These are phyloP conservation scores for Laupala kohalensis DNA, from an alignment of 1,140 invertebrate genomes.

Conservation along the genomic window DNA sequence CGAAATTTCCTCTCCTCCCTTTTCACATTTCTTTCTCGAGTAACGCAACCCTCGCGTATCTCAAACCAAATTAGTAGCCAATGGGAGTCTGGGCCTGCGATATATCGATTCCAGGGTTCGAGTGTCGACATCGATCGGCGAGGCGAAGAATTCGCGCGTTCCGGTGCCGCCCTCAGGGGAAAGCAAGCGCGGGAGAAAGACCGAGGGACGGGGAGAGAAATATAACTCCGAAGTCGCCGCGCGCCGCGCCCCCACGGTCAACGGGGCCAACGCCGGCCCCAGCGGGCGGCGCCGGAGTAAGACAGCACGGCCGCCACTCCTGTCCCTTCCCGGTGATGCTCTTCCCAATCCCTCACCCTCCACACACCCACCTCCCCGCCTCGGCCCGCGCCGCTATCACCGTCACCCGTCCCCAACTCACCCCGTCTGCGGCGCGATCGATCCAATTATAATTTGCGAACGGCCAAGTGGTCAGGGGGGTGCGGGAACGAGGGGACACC, in stretches of 20 bases:
- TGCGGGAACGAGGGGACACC: not conserved
- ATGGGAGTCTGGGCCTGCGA: not conserved
- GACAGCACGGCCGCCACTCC: not conserved
- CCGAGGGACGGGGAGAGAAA: no score
- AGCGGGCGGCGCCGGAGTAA: not conserved
- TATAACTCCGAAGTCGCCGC: no score
- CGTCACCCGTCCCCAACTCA: no score
- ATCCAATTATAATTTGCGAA: slow-evolving; percentile 8
- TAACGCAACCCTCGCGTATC: not conserved
- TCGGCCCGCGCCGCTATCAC: not conserved
- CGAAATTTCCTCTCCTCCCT: not conserved
- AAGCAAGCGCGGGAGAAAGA: no score
- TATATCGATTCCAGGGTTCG: not conserved
- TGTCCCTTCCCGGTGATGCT: not conserved
- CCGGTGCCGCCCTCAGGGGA: no score
- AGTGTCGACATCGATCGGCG: not conserved
- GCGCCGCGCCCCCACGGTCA: no score
- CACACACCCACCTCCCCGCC: no score
- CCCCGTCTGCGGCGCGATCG: not conserved
- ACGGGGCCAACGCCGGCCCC: not conserved
- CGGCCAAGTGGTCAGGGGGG: not conserved
- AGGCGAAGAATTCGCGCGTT: not conserved
- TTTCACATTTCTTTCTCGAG: not conserved
- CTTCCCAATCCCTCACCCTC: no score
- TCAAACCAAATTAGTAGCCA: not conserved